phyloP scores from a whole-genome alignment of 2,797 vertebrate species.

The Oryzias dopingdopingensis region DNA sequence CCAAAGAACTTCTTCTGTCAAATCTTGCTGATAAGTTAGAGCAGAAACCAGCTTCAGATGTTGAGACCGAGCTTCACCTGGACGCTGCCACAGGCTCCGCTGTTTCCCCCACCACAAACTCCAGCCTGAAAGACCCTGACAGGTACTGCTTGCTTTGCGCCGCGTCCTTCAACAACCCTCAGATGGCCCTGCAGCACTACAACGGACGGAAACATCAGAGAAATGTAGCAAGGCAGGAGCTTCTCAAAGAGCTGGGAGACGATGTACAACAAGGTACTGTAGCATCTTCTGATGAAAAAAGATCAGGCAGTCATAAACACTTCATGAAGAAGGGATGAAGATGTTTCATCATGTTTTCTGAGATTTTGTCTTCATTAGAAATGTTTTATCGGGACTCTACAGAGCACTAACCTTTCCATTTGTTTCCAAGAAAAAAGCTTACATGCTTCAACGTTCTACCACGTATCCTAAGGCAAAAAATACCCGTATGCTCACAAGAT shows the following conservation, averaged over 20 bases:
- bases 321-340: too few relatives aligned
- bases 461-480: too few relatives aligned
- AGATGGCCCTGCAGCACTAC: constrained; percentile 83
- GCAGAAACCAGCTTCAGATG: constrained; percentile 19
- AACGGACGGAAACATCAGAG: constrained; percentile 84
- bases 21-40: constrained; percentile 6
- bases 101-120: constrained; percentile 24
- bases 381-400: too few relatives aligned
- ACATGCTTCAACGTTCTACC: too few relatives aligned
- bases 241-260: constrained; percentile 74
- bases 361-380: too few relatives aligned
- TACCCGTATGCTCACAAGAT: too few relatives aligned
- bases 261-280: constrained; percentile 58
- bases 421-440: too few relatives aligned
- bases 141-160: constrained; percentile 82
- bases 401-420: too few relatives aligned
- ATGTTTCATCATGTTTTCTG: too few relatives aligned
- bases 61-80: constrained; percentile 14
- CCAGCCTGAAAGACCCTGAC: constrained; percentile 76
- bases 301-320: not conserved
- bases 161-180: constrained; percentile 80
- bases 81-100: constrained; percentile 9
- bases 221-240: constrained; percentile 74
- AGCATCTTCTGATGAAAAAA: not conserved
- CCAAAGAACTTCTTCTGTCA: constrained; percentile 11